phyloP scores from a whole-genome alignment of 2,797 vertebrate genomes.

The Champsocephalus gunnari region DNA sequence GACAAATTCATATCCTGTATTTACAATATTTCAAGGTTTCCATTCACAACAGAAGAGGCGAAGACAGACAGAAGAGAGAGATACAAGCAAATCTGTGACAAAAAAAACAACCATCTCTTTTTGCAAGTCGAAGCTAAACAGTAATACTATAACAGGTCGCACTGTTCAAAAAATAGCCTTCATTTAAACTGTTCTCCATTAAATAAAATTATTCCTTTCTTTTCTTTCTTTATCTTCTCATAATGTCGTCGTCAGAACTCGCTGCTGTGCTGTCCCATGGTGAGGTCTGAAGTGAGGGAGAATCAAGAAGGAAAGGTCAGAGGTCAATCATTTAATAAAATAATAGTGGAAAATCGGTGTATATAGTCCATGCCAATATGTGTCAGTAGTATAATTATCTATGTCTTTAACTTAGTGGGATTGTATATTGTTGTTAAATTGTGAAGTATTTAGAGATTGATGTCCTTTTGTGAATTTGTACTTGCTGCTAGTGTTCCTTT shows the following conservation, averaged over 20 bases:
- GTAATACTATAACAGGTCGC: constrained; percentile 72
- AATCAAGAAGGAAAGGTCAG: constrained; percentile 28
- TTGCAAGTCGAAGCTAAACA: constrained; percentile 71
- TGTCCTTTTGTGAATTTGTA: too few species aligned
- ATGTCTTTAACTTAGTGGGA: too few species aligned
- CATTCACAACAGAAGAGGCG: constrained; percentile 74
- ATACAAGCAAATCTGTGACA: constrained; percentile 74
- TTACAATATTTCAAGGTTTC: constrained; percentile 77
- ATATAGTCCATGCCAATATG: too few species aligned
- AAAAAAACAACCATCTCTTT: constrained; percentile 70
- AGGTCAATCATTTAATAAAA: neutral
- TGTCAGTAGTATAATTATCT: too few species aligned
- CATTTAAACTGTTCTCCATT: constrained; percentile 73
- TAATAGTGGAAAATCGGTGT: too few species aligned
- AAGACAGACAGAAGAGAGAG: constrained; percentile 57
- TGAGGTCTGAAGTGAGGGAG: constrained; percentile 76
- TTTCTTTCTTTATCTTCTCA: constrained; percentile 62
- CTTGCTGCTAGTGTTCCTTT: too few species aligned
- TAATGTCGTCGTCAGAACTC: constrained; percentile 81
- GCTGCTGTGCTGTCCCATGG: constrained; percentile 81
- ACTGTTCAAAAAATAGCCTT: constrained; percentile 70
- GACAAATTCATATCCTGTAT: constrained; percentile 83
- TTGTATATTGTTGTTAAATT: too few species aligned
- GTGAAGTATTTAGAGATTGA: too few species aligned
- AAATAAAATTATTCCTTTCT: constrained; percentile 75